Evolutionary conservation across 2,797 vertebrate genomes (phyloP), one percentile per base, ranked within the genome.

Genomic region (Siniperca obscura): DNA sequence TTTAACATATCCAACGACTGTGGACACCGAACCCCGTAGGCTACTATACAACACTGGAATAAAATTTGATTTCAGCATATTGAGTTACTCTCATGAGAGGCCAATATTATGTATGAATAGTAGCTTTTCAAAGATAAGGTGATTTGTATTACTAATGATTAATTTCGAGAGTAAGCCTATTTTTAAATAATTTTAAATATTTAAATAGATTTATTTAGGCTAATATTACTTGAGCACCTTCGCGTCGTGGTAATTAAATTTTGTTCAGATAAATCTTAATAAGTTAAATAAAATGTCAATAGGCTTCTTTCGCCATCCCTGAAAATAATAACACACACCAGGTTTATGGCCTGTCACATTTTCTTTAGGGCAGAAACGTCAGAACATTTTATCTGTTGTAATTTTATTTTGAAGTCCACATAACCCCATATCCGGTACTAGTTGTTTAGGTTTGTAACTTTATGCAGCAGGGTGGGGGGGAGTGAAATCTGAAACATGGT

Each of bases 321-420:
- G 7, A n/a, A 44, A 52, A 52, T 30, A 21, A 8, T 21, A 22
- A 44, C 10, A 1, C 3, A 30, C 13, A 25, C 44, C 46, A n/a
- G 16, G 40, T 17, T 25, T 17, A 27, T 2, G 2, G 42, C 25
- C 10, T 4, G 9, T 60, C 36, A 27, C 52, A 70, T 70, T 10
- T 68, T 52, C 27, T 21, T 46, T 12, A 27, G n/a, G 14, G 3
- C 25, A 34, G 3, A 25, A 44, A 44, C 3, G 13, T 44, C 42
- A 44, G 12, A 10, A 40, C 3, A 4, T 3, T 27, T 14, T 0
- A 25, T 1, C 16, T 11, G 0, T 64, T 56, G 3, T 34, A 0
- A 3, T 69, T 84, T 88, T 87, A 86, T 88, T 85, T 80, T 87
- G 84, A 88, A 84, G 17, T 36, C 1, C 4, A 44, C 3, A 48